Evolutionary conservation across 2,888 invertebrate genomes (phyloP), one percentile per base, ranked within the genome.

Genomic region (Lasiommata megera): DNA sequence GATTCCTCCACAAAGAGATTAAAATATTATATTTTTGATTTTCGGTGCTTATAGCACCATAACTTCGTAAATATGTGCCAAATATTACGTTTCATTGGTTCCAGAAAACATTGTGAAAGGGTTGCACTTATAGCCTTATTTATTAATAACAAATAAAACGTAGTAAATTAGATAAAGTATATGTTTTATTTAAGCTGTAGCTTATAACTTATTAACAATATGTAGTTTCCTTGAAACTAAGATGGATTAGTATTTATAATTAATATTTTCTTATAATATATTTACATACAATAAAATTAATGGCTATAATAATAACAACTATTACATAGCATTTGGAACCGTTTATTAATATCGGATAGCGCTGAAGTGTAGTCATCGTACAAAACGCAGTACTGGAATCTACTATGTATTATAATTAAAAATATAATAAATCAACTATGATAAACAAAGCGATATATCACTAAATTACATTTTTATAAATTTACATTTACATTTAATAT

Each of bases 141-240:
- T n/a, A n/a, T n/a, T n/a, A n/a, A n/a, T n/a, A n/a, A n/a, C n/a
- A n/a, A 23, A 23, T 12, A 23, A 56, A 65, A 66, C 47, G 54
- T 57, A 44, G 58, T 59, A 58, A 38, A 34, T 66, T 64, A 71
- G 70, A 69, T 77, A 78, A 81, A 82, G 75, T 83, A 84, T 80
- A 82, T 72, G 74, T 80, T 88, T 86, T 82, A 84, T 81, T 77
- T 79, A 85, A 87, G 86, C 85, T 81, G 83, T 77, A 75, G 76
- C 80, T 86, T 84, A 84, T 82, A 87, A 83, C 83, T 82, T 77
- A 60, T 82, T 81, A 88, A 84, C 81, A 86, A 82, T 80, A 82
- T 77, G 77, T 74, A 80, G 87, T 87, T 87, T 88, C 87, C 82
- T 77, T 75, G 85, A 88, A 88, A 87, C 85, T 79, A 79, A 74